These are phyloP conservation scores for Opisthograptis luteolata DNA, from an alignment of 2,888 invertebrate species.

Conservation along the genomic window DNA sequence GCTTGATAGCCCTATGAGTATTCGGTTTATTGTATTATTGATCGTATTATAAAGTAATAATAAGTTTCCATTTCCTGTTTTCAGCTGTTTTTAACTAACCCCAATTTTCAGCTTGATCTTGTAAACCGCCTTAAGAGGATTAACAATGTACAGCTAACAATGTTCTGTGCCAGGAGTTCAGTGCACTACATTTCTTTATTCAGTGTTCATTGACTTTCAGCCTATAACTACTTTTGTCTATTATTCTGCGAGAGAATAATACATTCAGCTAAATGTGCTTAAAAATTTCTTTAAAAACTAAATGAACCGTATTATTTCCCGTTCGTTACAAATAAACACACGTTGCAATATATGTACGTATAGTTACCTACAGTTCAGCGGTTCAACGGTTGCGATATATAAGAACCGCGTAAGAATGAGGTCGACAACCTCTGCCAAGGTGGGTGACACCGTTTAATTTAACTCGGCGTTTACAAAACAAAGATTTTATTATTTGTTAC, in stretches of 20 bases:
- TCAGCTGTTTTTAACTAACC: no score
- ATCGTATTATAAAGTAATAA: no score
- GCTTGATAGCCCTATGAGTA: no score
- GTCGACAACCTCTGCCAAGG: constrained; percentile 69
- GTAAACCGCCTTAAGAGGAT: constrained; percentile 14
- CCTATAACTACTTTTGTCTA: constrained; percentile 26
- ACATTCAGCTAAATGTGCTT: constrained; percentile 25
- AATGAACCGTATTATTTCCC: constrained; percentile 81
- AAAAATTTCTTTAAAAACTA: constrained; percentile 59
- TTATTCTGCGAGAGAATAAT: constrained; percentile 22
- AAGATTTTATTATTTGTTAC: constrained; percentile 29
- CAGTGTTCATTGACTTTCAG: constrained; percentile 29
- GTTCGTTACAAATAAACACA: constrained; percentile 61
- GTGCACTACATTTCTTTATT: constrained; percentile 25
- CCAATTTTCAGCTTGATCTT: no score
- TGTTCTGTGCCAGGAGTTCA: constrained; percentile 17
- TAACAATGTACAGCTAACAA: constrained; percentile 9
- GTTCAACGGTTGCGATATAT: constrained; percentile 67
- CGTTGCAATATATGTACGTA: constrained; percentile 34
- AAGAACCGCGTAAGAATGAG: constrained; percentile 59
- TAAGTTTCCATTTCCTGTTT: no score
- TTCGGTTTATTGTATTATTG: no score
- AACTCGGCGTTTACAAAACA: constrained; percentile 40
- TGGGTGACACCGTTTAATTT: constrained; percentile 61
- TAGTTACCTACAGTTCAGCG: constrained; percentile 62